Percentiles rank a stretch among this genome's conserved stretches.
Conservation (phyloP, 37 sponge, comb jelly and placozoan genomes). For the Theonella swinhoei region DNA sequence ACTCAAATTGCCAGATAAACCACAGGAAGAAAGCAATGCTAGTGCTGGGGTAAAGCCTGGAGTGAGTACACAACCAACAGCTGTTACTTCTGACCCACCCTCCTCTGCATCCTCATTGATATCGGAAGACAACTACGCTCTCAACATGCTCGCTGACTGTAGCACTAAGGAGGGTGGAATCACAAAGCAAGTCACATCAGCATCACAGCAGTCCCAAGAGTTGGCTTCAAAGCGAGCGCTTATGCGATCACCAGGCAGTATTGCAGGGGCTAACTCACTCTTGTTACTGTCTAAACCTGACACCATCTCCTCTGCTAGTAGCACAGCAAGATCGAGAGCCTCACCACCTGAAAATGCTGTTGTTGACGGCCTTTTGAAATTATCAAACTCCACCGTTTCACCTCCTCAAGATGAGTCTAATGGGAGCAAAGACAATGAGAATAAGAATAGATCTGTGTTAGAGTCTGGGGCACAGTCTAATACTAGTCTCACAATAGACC, state of each 20-base stretch:
- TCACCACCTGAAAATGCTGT: not conserved
- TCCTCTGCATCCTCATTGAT: not conserved
- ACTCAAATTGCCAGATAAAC: constrained; percentile 1
- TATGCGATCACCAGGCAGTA: constrained; percentile 28
- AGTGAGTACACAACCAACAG: not conserved
- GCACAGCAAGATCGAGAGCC: not conserved
- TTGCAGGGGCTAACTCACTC: constrained; percentile 38
- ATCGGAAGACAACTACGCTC: constrained; percentile 19
- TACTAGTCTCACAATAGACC: not conserved
- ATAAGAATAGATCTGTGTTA: not conserved
- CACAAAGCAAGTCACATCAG: not conserved
- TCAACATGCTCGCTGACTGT: constrained; percentile 44
- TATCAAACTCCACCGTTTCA: not conserved
- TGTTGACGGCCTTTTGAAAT: constrained; percentile 23
- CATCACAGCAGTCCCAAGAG: too few relatives aligned
- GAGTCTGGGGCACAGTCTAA: not conserved
- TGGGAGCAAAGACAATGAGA: not conserved
- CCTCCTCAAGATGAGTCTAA: not conserved
- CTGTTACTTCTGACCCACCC: not conserved
- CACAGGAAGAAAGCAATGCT: not conserved
- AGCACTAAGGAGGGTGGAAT: constrained; percentile 31
- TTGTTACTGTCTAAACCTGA: constrained; percentile 33
- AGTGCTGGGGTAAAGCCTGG: not conserved
- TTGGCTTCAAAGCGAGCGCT: not conserved
- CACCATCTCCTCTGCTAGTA: not conserved